Evolutionary conservation across 2,113 vertebrate species (phyloP).

Genomic region (Gracilinanus agilis): DNA sequence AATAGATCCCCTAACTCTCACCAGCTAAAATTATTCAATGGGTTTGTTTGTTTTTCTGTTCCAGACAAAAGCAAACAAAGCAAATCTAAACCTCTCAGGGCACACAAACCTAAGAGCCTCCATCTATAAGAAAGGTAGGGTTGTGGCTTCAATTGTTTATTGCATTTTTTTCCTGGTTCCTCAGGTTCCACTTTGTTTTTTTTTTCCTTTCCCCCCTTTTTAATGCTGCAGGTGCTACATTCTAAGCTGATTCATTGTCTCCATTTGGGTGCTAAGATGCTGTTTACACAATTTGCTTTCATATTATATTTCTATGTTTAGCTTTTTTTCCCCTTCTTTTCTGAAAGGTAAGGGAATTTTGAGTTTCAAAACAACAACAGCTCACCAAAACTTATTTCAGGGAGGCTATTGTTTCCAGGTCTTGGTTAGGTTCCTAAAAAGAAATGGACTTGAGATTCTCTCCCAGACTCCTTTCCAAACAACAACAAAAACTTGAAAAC

Average conservation of each 20-base stretch:
- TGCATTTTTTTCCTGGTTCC: neutral
- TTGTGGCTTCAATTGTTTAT: neutral
- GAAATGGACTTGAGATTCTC: slow-evolving; percentile 16
- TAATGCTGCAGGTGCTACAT: slow-evolving; percentile 42
- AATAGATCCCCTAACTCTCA: neutral
- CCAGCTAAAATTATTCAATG: neutral
- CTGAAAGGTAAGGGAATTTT: slow-evolving; percentile 15
- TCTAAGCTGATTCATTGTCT: slow-evolving; percentile 57
- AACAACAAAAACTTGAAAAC: neutral
- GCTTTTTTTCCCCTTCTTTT: neutral
- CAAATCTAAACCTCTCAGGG: slow-evolving; percentile 8
- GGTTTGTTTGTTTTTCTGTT: neutral
- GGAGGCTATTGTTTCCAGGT: slow-evolving; percentile 53
- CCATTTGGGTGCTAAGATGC: slow-evolving; percentile 57
- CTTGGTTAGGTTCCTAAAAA: slow-evolving; percentile 60
- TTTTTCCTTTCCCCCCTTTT: neutral
- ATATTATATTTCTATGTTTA: slow-evolving; percentile 62
- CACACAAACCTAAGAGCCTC: neutral
- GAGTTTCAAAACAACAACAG: neutral
- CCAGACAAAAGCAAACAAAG: slow-evolving; percentile 16
- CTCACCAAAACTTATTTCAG: slow-evolving; percentile 1
- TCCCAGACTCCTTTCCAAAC: neutral
- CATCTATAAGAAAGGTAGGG: neutral
- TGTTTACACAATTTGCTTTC: slow-evolving; percentile 46
- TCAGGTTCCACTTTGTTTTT: neutral